phyloP scores from a whole-genome alignment of 1,140 invertebrate species.

The Hestina assimilis region DNA sequence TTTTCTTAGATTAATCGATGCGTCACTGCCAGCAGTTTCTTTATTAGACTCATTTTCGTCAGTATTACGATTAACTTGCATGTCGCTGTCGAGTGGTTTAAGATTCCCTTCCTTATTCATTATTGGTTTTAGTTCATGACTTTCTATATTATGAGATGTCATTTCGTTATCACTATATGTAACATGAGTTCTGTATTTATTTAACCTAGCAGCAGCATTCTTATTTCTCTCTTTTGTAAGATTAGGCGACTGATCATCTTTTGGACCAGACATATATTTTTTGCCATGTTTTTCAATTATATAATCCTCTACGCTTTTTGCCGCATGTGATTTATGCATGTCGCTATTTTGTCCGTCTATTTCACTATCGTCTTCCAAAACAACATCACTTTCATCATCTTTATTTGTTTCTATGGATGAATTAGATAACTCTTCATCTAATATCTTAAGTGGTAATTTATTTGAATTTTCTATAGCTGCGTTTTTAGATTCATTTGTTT shows the following conservation, averaged over 20 bases:
- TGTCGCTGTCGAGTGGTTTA: slow-evolving; percentile 27
- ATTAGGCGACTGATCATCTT: no score
- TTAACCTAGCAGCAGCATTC: neutral
- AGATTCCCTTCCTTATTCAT: slow-evolving; percentile 21
- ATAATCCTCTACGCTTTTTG: slow-evolving; percentile 39
- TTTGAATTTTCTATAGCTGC: no score
- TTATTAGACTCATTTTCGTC: neutral
- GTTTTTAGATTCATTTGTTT: no score
- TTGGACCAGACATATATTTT: no score
- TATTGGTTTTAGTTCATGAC: slow-evolving; percentile 22
- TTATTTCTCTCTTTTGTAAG: neutral
- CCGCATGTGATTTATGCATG: neutral
- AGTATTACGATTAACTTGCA: neutral
- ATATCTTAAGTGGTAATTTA: no score
- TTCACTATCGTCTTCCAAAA: neutral
- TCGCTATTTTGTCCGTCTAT: neutral
- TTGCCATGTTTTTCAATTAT: slow-evolving; percentile 18
- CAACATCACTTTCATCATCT: no score
- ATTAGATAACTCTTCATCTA: no score
- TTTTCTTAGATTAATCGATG: neutral
- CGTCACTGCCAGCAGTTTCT: neutral
- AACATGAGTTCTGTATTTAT: slow-evolving; percentile 10
- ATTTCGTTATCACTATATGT: slow-evolving; percentile 7
- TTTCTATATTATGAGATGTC: neutral
- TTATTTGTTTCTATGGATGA: no score